phyloP scores from a whole-genome alignment of 2,797 vertebrate species.

The Clarias pachynema region DNA sequence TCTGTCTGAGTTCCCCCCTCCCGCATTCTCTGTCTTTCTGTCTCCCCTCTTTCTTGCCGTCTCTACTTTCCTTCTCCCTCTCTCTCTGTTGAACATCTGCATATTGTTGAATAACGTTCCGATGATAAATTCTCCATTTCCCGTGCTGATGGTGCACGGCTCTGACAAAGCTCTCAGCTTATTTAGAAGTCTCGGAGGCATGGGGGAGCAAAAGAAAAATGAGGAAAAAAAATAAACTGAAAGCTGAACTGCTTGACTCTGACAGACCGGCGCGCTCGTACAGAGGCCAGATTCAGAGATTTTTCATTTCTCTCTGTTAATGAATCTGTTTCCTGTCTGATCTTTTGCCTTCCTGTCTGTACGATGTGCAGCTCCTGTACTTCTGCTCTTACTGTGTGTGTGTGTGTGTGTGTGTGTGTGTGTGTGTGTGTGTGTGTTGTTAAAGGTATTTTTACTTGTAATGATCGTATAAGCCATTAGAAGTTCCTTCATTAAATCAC shows the following conservation, averaged over 20 bases:
- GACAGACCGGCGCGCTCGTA: background rate
- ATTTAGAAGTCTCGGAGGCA: conserved; percentile 5
- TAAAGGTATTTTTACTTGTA: conserved; percentile 58
- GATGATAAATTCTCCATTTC: background rate
- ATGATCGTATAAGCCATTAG: background rate
- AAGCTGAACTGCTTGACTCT: conserved; percentile 2
- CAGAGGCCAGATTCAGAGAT: background rate
- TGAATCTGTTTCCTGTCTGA: conserved; percentile 4
- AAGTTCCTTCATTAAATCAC: background rate
- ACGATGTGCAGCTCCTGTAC: background rate
- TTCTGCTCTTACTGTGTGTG: background rate
- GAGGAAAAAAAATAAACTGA: background rate
- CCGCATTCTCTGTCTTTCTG: background rate
- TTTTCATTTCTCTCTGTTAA: background rate
- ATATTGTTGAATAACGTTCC: conserved; percentile 8
- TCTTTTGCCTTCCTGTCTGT: background rate
- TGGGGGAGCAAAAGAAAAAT: background rate
- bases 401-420: background rate
- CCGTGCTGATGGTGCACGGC: background rate
- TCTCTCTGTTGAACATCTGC: conserved; percentile 2
- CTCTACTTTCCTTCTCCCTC: conserved; percentile 2
- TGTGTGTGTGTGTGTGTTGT: conserved; percentile 9
- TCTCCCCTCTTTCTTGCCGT: background rate
- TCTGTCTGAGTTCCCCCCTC: background rate
- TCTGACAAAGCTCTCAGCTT: conserved; percentile 27